Evolutionary conservation across 2,113 vertebrate species (phyloP).

Genomic region (Narcine bancroftii): DNA sequence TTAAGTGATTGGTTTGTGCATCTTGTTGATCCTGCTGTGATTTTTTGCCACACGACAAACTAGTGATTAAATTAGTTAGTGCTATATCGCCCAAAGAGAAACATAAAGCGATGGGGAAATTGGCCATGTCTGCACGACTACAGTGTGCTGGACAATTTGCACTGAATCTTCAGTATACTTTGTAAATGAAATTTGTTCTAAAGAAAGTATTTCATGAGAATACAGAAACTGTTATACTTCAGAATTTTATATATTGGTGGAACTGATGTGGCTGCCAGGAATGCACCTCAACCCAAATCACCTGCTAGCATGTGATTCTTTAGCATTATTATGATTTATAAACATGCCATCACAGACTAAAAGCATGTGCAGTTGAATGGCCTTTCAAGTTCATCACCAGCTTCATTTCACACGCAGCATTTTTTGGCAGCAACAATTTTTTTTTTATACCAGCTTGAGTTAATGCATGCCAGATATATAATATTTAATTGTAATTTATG

Average conservation of each 20-base stretch:
- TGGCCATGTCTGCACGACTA: background rate
- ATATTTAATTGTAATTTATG: constrained; percentile 50
- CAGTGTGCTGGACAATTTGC: background rate
- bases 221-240: constrained; percentile 52
- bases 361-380: constrained; percentile 58
- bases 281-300: constrained; percentile 35
- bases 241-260: constrained; percentile 43
- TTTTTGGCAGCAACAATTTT: constrained; percentile 48
- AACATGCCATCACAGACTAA: constrained; percentile 43
- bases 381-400: constrained; percentile 45
- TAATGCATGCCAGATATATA: constrained; percentile 53
- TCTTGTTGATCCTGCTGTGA: background rate
- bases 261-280: constrained; percentile 49
- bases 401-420: constrained; percentile 51
- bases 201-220: background rate
- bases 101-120: background rate
- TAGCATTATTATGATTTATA: constrained; percentile 40
- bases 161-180: background rate
- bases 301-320: constrained; percentile 40
- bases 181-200: background rate
- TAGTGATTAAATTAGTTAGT: background rate
- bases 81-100: constrained; percentile 4
- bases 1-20: background rate
- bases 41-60: background rate
- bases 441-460: constrained; percentile 48